Conservation (phyloP, 2,888 invertebrate species). For the Pelosia muscerda region DNA sequence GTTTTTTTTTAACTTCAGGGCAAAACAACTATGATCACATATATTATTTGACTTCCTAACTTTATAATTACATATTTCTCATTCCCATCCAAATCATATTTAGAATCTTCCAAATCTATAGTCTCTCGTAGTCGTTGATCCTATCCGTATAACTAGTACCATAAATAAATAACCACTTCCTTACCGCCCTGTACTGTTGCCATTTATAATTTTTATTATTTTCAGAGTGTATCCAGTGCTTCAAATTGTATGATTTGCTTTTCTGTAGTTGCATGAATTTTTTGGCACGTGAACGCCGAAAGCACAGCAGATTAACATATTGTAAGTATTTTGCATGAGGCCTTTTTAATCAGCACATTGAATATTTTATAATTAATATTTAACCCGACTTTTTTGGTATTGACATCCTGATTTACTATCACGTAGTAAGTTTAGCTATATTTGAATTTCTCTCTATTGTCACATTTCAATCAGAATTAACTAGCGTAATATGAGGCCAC, state of each 20-base stretch:
- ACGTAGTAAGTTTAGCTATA: too few species aligned
- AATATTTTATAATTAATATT: not conserved
- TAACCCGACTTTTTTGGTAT: not conserved
- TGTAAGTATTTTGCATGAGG: slow-evolving; percentile 67
- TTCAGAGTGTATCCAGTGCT: slow-evolving; percentile 74
- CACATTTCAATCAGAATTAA: too few species aligned
- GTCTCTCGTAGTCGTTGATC: not conserved
- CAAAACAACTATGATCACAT: not conserved
- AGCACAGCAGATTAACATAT: slow-evolving; percentile 64
- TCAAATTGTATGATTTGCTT: slow-evolving; percentile 77
- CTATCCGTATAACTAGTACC: too few species aligned
- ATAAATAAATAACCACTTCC: not conserved
- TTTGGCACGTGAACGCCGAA: slow-evolving; percentile 62
- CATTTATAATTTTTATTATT: slow-evolving; percentile 59
- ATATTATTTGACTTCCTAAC: not conserved
- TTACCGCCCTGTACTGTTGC: not conserved
- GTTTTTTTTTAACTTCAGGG: not conserved
- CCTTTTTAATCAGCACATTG: slow-evolving; percentile 11
- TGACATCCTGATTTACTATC: too few species aligned
- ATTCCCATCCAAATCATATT: not conserved
- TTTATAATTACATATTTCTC: not conserved
- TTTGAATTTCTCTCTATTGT: too few species aligned
- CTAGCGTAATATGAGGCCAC: too few species aligned
- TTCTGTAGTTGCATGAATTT: slow-evolving; percentile 81
- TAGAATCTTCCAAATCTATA: not conserved